Base-by-base conservation (phyloP, 2,113 vertebrate genomes). In the Chlamydotis undulata region DNA sequence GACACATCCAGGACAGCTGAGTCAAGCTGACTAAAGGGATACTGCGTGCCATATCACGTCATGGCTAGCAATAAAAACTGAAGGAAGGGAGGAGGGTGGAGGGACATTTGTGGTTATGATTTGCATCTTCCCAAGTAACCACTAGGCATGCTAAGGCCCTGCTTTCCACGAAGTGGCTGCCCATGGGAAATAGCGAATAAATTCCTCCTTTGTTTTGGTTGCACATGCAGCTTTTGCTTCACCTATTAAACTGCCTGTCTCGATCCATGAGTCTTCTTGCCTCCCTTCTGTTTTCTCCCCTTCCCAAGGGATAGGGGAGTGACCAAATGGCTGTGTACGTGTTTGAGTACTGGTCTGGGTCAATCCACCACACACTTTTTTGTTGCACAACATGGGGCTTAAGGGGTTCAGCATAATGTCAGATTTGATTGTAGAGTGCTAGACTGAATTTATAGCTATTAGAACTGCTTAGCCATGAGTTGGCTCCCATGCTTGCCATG, bases 1-100 rank as follows among this genome's bases (percentile, higher is more conserved):
- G 7, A 19, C 11, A 35, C 28, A 57, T 17, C 29, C 59, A 37
- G 45, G 18, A 63, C 9, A 75, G 3, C 19, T 67, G 35, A 29
- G 14, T 23, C 29, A 16, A 57, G 24, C 21, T 55, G 45, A 56
- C n/a, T 5, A 60, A 69, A 80, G 4, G 5, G 4, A 17, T 82
- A 3, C 56, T 60, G 22, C 19, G 57, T 69, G 26, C 21, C 0
- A 0, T 45, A 23, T 25, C 74, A 39, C 10, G n/a, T 31, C 14
- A 53, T 6, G 26, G 23, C 78, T 60, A 70, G 17, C 19, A 64
- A 56, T 47, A 43, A 78, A 60, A 64, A 6, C 22, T 64, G 63
- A 64, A 68, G 7, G 16, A 39, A 49, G 53, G 21, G 19, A 88
- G 10, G 4, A 67, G 4, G 6, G 11, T n/a, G 41, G 29, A 52